Evolutionary conservation across 1,140 invertebrate species (phyloP).

Genomic region (Ostrea denselamellosa): DNA sequence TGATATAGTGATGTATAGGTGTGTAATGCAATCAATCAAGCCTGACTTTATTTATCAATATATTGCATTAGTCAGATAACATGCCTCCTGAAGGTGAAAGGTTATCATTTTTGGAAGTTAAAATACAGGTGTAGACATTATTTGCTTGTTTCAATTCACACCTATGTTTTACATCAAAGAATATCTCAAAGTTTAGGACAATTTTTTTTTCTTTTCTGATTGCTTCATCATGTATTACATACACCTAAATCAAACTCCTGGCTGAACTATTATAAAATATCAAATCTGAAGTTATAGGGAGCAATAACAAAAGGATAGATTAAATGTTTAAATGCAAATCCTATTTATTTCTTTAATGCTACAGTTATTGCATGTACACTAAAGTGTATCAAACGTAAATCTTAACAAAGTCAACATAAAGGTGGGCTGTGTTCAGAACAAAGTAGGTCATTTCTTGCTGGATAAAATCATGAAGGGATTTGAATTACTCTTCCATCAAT

Average conservation of each 20-base stretch:
- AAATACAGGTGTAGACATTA: not conserved
- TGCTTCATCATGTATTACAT: not conserved
- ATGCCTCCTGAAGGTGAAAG: not conserved
- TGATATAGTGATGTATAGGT: constrained; percentile 21
- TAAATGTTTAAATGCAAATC: not conserved
- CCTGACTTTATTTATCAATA: constrained; percentile 17
- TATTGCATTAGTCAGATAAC: constrained; percentile 1
- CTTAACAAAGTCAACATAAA: not conserved
- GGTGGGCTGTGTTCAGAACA: not conserved
- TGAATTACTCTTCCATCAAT: constrained; percentile 17
- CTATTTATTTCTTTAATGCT: not conserved
- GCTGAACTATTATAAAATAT: not conserved
- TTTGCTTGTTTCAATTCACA: not conserved
- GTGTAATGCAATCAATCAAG: constrained; percentile 9
- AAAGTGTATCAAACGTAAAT: not conserved
- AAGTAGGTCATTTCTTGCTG: not conserved
- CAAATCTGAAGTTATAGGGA: not conserved
- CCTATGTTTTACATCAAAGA: not conserved
- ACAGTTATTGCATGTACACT: not conserved
- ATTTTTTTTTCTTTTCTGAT: not conserved
- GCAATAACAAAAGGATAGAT: not conserved
- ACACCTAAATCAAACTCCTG: not conserved
- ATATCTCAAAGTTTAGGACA: not conserved
- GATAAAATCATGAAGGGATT: not conserved
- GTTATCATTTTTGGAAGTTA: constrained; percentile 1